Evolutionary conservation across 2,888 invertebrate genomes (phyloP), one percentile per base, ranked within the genome.

Genomic region (Griposia aprilina): DNA sequence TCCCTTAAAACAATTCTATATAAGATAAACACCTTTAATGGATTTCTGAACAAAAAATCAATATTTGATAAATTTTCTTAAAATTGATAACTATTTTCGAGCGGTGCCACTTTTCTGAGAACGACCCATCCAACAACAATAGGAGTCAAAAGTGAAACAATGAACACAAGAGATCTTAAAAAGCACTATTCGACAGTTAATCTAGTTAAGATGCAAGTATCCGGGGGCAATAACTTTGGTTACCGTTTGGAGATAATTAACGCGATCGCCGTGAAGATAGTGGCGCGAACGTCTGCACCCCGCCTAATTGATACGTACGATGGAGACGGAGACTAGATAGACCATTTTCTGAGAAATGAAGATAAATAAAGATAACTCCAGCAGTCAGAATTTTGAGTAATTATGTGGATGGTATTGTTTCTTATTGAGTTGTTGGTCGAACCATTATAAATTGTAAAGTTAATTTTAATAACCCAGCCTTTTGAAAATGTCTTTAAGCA

Each of bases 221-320:
- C 62, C 67, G 75, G 80, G 78, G 87, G 88, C 85, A 86, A 85
- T 87, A 87, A 89, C 89, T 91, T 90, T 88, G 91, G 90, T 91
- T 90, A 89, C 87, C 87, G 81, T 86, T 83, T 77, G 78, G 66
- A 86, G 89, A 90, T 93, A 93, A 94, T 93, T 93, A 94, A 93
- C 90, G 88, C 86, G 90, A 93, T 93, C 91, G 92, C 88, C 82
- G 87, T 85, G 87, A 89, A 79, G 91, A 93, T 92, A 92, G 93
- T 91, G 90, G 90, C 89, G 90, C 83, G 91, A 90, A 90, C 88
- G 90, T 88, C 88, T 91, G 84, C 90, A 85, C 89, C 88, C 87
- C 81, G 57, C 80, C 90, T 93, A 93, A 94, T 94, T 94, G 91
- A 93, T 91, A 93, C 90, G 90, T 92, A 92, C 88, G 90, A 88